A percentile compares a stretch with the other conserved stretches of the same genome.
Conservation (phyloP, 2,888 invertebrate genomes). For the Scaptodrosophila latifasciaeformis region DNA sequence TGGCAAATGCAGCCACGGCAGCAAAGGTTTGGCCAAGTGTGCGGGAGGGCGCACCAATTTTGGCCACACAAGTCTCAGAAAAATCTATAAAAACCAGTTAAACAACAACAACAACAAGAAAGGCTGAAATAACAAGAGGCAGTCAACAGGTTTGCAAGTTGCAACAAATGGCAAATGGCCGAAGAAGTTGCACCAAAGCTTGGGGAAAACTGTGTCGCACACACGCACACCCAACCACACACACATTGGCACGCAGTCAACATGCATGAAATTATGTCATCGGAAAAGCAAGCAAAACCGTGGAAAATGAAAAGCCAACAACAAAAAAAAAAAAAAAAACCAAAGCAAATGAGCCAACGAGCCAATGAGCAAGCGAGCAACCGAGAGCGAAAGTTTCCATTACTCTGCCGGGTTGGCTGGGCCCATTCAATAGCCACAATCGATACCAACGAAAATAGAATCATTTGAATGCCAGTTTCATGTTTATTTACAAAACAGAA, state of each 20-base stretch:
- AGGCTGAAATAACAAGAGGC: too few species aligned
- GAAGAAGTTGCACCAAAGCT: constrained; percentile 43
- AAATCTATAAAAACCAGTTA: constrained; percentile 43
- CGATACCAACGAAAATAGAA: too few species aligned
- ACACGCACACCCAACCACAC: constrained; percentile 26
- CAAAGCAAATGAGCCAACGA: constrained; percentile 2
- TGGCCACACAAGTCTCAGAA: constrained; percentile 13
- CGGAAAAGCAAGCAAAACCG: constrained; percentile 49
- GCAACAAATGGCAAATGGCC: constrained; percentile 31
- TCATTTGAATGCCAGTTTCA: too few species aligned
- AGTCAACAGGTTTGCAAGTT: constrained; percentile 45
- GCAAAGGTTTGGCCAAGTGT: constrained; percentile 25
- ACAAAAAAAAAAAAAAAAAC: constrained; percentile 13
- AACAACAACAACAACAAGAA: background rate
- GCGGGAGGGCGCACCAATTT: constrained; percentile 25
- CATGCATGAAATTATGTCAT: constrained; percentile 63
- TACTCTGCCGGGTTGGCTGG: too few species aligned
- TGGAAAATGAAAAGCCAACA: constrained; percentile 41
- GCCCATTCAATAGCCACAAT: too few species aligned
- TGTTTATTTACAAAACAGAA: too few species aligned
- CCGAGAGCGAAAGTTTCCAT: constrained; percentile 47
- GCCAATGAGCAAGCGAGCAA: constrained; percentile 7
- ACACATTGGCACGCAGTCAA: constrained; percentile 13
- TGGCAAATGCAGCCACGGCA: constrained; percentile 1
- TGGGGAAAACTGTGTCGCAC: constrained; percentile 59